Base-by-base conservation (phyloP, 2,797 vertebrate species). In the Echeneis naucrates region DNA sequence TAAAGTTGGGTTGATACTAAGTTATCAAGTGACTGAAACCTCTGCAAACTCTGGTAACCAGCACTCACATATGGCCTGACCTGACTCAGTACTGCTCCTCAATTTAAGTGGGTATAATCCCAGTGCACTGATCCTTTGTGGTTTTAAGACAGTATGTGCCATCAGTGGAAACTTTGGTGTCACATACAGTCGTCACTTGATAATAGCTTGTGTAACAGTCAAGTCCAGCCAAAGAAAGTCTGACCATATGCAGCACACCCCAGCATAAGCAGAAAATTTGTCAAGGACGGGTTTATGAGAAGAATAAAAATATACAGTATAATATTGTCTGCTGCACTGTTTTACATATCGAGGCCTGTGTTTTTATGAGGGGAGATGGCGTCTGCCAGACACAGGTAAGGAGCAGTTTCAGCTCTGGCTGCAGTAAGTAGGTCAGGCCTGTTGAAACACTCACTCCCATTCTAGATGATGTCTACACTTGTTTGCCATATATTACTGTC, bases 361-460 rank as follows among this genome's bases (percentile, higher is more conserved):
- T 53, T 84, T 89, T 89, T 79, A 85, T 52, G 83, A 84, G 65
- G 71, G 55, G 69, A 85, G 70, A 66, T 75, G 82, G 70, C 59
- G 52, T 80, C 81, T 88, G 81, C 68, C 72, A 82, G 82, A 80
- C 82, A 75, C 87, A 91, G 88, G 92, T 92, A 83, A 92, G 75
- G 80, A 85, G 75, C 81, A 64, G 78, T 73, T 84, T 78, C 76
- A 84, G 79, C 52, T 59, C 54, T 78, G 78, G 72, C 78, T 68
- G 76, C 86, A 84, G 53, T 79, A 94, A 92, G 86, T 94, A 93
- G 92, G 92, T 92, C 91, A 92, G 72, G 75, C 68, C 85, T 89
- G 85, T 86, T 87, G 81, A 88, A 91, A 90, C 85, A 80, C 84
- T 90, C 80, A 74, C 83, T 89, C 75, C 75, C 62, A 70, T 76